Percentiles rank a stretch among this genome's conserved stretches.
phyloP scores from a whole-genome alignment of 2,888 invertebrate genomes.

The Nymphalis c-album region DNA sequence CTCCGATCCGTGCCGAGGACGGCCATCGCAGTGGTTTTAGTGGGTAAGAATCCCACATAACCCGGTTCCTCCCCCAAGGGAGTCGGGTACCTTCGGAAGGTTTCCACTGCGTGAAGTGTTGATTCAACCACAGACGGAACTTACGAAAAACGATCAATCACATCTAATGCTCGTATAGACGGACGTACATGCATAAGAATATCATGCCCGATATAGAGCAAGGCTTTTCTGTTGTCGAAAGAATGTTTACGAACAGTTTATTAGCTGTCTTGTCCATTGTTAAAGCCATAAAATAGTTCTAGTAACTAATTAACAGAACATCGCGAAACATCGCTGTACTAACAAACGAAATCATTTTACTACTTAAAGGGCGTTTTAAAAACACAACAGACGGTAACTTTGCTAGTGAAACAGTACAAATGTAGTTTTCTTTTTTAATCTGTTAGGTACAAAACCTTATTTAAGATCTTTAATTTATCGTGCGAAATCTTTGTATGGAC shows the following conservation, averaged over 20 bases:
- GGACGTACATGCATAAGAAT: slow-evolving; percentile 18
- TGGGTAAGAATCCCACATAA: no score
- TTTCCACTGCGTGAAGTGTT: no score
- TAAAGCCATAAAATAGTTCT: slow-evolving; percentile 12
- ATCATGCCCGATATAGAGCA: slow-evolving; percentile 7
- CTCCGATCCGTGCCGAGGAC: no score
- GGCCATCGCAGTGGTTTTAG: no score
- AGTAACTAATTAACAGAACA: slow-evolving; percentile 26
- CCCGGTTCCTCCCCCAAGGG: no score
- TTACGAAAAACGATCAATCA: slow-evolving; percentile 36
- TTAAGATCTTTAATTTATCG: slow-evolving; percentile 41
- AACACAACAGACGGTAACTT: neutral
- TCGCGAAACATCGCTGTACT: slow-evolving; percentile 21
- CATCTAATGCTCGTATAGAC: slow-evolving; percentile 27
- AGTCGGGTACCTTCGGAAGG: no score
- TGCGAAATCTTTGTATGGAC: slow-evolving; percentile 54
- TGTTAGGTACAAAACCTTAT: slow-evolving; percentile 47
- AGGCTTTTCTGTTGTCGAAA: neutral
- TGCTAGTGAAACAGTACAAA: slow-evolving; percentile 37
- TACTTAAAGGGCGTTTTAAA: slow-evolving; percentile 8
- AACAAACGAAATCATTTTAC: slow-evolving; percentile 18
- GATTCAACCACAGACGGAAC: slow-evolving; percentile 27
- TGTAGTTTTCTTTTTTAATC: slow-evolving; percentile 40
- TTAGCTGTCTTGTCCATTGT: slow-evolving; percentile 8
- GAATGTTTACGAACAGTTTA: slow-evolving; percentile 2